A percentile compares a stretch with the other conserved stretches of the same genome.
These are phyloP conservation scores for Desoria tigrina DNA, from an alignment of 2,888 invertebrate species.

Conservation along the genomic window DNA sequence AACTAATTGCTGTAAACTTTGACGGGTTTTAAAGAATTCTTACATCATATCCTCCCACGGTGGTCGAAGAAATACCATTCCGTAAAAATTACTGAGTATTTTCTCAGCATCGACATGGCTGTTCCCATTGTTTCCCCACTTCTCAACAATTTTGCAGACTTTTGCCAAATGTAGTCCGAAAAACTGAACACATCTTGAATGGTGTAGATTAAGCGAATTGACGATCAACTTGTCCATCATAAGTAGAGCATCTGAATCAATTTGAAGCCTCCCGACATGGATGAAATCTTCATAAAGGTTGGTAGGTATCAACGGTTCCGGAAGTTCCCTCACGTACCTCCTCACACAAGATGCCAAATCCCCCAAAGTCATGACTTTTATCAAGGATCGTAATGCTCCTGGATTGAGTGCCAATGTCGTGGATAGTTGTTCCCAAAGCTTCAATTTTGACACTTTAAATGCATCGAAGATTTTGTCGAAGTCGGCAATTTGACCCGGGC, in stretches of 20 bases:
- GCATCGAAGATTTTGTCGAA: not conserved
- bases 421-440: not conserved
- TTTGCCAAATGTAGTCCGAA: constrained; percentile 50
- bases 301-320: constrained; percentile 74
- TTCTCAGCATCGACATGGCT: constrained; percentile 40
- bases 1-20: not conserved
- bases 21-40: constrained; percentile 56
- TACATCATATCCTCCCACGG: constrained; percentile 76
- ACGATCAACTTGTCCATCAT: constrained; percentile 48
- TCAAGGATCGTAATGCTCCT: not conserved
- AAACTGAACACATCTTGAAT: constrained; percentile 46
- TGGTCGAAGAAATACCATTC: constrained; percentile 67
- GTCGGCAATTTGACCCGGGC: too few species aligned
- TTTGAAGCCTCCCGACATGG: constrained; percentile 54
- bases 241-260: constrained; percentile 48
- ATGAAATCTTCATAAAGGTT: constrained; percentile 72
- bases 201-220: constrained; percentile 45
- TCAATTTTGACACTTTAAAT: not conserved
- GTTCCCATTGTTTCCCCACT: constrained; percentile 38
- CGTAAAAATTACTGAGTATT: constrained; percentile 47
- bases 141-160: constrained; percentile 40
- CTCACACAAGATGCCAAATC: constrained; percentile 66
- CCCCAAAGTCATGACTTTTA: constrained; percentile 45
- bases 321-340: constrained; percentile 71
- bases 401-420: not conserved